These are phyloP conservation scores for Luperina testacea DNA, from an alignment of 2,888 invertebrate genomes.

Conservation along the genomic window DNA sequence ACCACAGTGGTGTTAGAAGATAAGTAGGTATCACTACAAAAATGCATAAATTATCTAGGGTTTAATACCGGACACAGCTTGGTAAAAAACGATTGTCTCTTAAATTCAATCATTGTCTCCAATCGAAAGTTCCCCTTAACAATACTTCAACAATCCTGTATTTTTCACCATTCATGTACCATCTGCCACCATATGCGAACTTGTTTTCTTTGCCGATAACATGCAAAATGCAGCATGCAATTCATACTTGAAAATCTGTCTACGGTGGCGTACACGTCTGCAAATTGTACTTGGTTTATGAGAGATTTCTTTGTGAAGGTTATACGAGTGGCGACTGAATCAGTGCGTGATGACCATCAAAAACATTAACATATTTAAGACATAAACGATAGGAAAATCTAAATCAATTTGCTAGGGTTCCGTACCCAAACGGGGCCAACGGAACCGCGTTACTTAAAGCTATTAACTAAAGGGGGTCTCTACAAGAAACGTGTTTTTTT, in stretches of 20 bases:
- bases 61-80: background rate
- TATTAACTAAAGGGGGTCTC: no score
- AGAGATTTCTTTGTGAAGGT: background rate
- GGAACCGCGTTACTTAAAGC: background rate
- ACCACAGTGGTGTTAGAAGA: background rate
- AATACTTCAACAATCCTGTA: background rate
- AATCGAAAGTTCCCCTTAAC: background rate
- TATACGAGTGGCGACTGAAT: background rate
- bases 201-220: conserved; percentile 33
- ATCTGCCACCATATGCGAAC: background rate
- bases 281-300: background rate
- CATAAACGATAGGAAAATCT: background rate
- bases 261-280: background rate
- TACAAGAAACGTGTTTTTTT: no score
- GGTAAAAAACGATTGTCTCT: background rate
- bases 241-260: conserved; percentile 7
- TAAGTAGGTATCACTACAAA: background rate
- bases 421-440: no score
- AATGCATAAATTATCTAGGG: background rate
- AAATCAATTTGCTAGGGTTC: no score
- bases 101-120: no score
- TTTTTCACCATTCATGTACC: background rate
- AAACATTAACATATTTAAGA: background rate
- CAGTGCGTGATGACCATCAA: background rate
- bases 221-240: conserved; percentile 42